These are phyloP conservation scores for Clarias laeviceps DNA, from an alignment of 2,797 vertebrate species.

Conservation along the genomic window DNA sequence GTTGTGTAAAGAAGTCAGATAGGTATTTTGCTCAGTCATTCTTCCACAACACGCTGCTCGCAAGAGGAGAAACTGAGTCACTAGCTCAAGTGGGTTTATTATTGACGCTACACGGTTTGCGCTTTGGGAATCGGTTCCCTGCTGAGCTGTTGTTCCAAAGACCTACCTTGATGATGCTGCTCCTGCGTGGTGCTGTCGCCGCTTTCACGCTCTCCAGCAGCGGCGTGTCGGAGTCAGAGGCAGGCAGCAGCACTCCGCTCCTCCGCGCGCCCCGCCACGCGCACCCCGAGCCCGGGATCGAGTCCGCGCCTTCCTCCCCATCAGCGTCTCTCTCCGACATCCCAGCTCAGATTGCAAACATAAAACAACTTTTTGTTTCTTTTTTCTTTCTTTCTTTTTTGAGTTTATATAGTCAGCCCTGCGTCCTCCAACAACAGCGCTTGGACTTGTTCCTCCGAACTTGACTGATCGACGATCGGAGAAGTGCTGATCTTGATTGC, in stretches of 20 bases:
- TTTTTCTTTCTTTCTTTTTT: neutral
- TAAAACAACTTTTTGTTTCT: neutral
- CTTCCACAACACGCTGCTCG: neutral
- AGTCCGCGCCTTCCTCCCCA: conserved; percentile 71
- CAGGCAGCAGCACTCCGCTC: conserved; percentile 72
- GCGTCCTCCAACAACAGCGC: neutral
- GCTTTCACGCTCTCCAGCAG: conserved; percentile 75
- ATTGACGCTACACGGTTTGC: conserved; percentile 1
- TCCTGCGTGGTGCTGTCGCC: conserved; percentile 75
- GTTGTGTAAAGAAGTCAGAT: no score
- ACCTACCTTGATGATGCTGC: conserved; percentile 82
- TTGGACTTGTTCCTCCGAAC: neutral
- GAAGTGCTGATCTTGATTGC: neutral
- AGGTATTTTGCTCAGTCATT: no score
- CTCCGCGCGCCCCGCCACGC: conserved; percentile 70
- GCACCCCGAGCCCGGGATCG: conserved; percentile 68
- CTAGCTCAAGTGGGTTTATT: neutral
- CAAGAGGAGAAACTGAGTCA: neutral
- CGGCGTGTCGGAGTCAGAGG: conserved; percentile 66
- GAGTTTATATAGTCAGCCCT: neutral
- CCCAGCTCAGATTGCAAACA: neutral
- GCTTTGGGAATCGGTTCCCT: neutral
- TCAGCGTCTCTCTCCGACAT: conserved; percentile 65
- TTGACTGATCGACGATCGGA: neutral
- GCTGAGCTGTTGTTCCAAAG: neutral